Conservation (phyloP, 2,888 invertebrate species). For the Callyntrura guangdongensis region DNA sequence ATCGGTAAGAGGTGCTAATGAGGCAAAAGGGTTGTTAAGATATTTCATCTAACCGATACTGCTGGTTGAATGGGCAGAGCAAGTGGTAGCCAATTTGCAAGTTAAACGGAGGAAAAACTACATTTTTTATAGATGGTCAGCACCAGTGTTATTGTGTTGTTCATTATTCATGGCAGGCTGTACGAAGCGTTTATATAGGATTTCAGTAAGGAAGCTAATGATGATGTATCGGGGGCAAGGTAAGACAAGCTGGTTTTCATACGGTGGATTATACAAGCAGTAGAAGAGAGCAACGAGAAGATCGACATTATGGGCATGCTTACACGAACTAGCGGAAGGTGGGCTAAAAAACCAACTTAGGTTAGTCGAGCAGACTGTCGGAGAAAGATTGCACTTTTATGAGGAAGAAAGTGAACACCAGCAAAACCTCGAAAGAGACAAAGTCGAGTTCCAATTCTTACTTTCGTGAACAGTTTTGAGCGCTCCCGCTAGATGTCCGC, state of each 20-base stretch:
- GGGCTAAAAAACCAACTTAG: background rate
- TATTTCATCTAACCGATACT: constrained; percentile 13
- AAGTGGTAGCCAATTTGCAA: background rate
- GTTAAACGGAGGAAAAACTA: background rate
- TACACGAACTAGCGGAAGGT: background rate
- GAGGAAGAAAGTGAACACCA: constrained; percentile 24
- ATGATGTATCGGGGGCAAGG: background rate
- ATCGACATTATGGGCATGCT: no score
- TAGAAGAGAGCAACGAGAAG: no score
- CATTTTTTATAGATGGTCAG: background rate
- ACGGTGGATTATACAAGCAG: no score
- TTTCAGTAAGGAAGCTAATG: no score
- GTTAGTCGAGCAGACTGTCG: constrained; percentile 57
- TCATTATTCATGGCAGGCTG: background rate
- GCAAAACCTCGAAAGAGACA: no score
- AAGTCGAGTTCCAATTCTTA: background rate
- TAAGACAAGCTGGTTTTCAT: background rate
- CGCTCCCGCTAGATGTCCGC: background rate
- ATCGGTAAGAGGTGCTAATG: constrained; percentile 61
- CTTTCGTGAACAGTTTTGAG: background rate
- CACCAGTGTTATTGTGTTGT: background rate
- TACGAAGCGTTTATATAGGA: background rate
- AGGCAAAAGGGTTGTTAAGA: background rate
- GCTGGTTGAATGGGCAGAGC: no score
- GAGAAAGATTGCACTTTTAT: constrained; percentile 64